Conservation (phyloP, 2,888 invertebrate species). For the Drosophila tripunctata region DNA sequence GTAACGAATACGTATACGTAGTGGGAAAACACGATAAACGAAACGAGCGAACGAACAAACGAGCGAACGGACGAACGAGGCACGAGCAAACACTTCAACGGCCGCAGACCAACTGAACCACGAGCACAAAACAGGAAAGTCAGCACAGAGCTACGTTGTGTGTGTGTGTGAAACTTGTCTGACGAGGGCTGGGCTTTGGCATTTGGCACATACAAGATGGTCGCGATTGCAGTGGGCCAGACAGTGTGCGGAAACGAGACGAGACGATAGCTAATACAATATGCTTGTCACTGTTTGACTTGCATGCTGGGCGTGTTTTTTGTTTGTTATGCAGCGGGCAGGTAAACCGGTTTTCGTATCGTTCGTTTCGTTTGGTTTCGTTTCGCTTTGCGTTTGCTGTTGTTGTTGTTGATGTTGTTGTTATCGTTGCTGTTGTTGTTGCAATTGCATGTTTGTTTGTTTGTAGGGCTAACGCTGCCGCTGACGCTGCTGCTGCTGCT, state of each 20-base stretch:
- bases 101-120: constrained; percentile 84
- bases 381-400: constrained; percentile 36
- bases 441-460: constrained; percentile 66
- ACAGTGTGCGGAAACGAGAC: constrained; percentile 41
- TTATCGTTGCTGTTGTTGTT: constrained; percentile 35
- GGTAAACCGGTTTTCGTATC: constrained; percentile 71
- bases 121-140: constrained; percentile 74
- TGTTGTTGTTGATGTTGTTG: constrained; percentile 21
- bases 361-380: constrained; percentile 32
- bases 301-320: constrained; percentile 74
- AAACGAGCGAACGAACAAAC: constrained; percentile 35
- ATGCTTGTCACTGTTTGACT: constrained; percentile 68
- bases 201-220: constrained; percentile 78
- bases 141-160: constrained; percentile 38
- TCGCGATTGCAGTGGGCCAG: constrained; percentile 53
- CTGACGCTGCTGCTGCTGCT: constrained; percentile 46
- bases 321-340: constrained; percentile 55
- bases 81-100: constrained; percentile 78
- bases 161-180: constrained; percentile 65
- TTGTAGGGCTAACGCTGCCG: constrained; percentile 42
- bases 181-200: constrained; percentile 71
- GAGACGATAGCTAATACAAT: constrained; percentile 33
- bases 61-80: constrained; percentile 54
- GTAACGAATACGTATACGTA: constrained; percentile 54
- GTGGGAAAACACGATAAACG: constrained; percentile 36